These are phyloP conservation scores for Dromas ardeola DNA, from an alignment of 2,113 vertebrate genomes.

Conservation along the genomic window DNA sequence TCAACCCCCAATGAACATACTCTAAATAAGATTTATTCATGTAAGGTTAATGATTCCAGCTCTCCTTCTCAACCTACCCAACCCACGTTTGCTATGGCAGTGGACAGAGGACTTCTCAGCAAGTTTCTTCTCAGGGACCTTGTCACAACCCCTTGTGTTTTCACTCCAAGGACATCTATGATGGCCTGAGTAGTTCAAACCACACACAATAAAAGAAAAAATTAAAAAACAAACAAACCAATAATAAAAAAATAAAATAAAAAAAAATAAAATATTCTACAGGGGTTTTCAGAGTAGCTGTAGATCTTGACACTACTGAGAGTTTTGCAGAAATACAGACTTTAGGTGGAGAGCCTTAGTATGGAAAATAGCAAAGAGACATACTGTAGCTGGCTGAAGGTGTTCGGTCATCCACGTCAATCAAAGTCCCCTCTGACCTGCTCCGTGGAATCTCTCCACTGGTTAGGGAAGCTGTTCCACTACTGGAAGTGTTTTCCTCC, in stretches of 20 bases:
- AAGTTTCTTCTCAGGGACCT: not conserved
- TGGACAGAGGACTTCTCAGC: not conserved
- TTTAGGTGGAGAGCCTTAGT: not conserved
- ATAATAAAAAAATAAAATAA: no score
- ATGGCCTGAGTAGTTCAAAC: not conserved
- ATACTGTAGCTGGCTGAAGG: conserved; percentile 67
- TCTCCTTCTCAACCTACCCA: not conserved
- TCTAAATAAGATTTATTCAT: not conserved
- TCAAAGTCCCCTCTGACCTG: conserved; percentile 87
- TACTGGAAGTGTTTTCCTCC: conserved; percentile 82
- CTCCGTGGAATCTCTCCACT: conserved; percentile 77
- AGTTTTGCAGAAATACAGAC: not conserved
- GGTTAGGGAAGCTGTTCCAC: conserved; percentile 62
- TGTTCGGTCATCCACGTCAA: conserved; percentile 79
- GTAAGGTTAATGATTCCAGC: not conserved
- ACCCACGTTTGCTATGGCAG: not conserved
- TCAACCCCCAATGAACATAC: not conserved
- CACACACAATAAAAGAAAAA: not conserved
- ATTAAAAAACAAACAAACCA: not conserved
- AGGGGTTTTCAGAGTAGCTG: not conserved
- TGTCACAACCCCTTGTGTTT: not conserved
- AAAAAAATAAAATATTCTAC: not conserved
- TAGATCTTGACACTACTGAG: not conserved
- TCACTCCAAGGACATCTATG: not conserved
- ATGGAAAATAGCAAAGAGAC: conserved; percentile 56